A percentile compares a stretch with the other conserved stretches of the same genome.
Conservation (phyloP, 2,797 vertebrate species). For the Masticophis lateralis region DNA sequence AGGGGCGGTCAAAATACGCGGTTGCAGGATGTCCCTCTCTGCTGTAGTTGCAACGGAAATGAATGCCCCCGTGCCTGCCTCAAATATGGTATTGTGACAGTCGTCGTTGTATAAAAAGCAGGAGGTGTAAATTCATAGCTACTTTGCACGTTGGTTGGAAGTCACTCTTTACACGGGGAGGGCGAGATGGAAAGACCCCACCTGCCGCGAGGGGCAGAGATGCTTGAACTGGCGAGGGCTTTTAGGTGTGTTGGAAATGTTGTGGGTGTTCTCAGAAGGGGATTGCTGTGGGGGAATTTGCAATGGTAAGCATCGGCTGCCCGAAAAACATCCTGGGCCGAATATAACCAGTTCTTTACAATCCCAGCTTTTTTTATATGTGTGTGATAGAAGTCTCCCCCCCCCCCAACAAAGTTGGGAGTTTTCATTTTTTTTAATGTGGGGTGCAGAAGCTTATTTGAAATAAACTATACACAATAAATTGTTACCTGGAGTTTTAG, state of each 20-base stretch:
- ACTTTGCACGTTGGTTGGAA: not conserved
- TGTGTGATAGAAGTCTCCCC: not conserved
- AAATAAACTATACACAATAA: not conserved
- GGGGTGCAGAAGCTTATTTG: not conserved
- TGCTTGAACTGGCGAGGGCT: not conserved
- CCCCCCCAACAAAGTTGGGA: fast-evolving
- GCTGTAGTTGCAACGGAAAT: not conserved
- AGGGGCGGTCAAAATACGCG: not conserved
- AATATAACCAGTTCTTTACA: not conserved
- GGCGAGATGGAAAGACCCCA: not conserved
- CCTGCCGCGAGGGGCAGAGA: not conserved
- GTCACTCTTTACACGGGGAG: not conserved
- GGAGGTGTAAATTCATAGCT: not conserved
- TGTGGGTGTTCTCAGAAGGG: not conserved
- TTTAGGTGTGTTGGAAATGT: not conserved
- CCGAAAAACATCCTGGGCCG: not conserved
- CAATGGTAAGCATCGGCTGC: not conserved
- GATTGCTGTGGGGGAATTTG: not conserved
- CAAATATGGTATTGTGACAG: not conserved
- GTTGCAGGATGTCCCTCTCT: not conserved
- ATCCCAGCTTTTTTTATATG: not conserved
- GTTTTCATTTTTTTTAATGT: not conserved
- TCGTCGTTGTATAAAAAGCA: not conserved
- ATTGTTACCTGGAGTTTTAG: not conserved
- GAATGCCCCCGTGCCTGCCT: not conserved